Evolutionary conservation across 2,113 vertebrate genomes (phyloP).

Genomic region (Grammomys dolichurus): DNA sequence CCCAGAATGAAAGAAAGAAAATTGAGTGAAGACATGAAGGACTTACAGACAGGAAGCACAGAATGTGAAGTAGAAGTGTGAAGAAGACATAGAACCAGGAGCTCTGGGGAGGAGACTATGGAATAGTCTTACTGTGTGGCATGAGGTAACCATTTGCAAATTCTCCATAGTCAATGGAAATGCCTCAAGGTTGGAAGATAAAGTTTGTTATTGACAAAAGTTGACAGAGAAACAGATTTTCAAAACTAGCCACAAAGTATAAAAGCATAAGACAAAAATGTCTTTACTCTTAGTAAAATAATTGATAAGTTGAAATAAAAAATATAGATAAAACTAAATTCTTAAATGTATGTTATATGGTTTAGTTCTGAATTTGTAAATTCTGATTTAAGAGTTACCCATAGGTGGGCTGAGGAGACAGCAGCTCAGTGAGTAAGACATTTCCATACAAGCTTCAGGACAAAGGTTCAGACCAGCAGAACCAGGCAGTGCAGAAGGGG

Average conservation of each 20-base stretch:
- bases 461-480: background rate
- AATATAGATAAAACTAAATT: slow-evolving; percentile 25
- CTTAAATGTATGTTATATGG: background rate
- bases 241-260: background rate
- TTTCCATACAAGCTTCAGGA: background rate
- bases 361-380: slow-evolving; percentile 56
- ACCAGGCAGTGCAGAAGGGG: too few relatives aligned
- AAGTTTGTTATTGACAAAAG: background rate
- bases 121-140: background rate
- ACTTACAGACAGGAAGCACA: background rate
- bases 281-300: background rate
- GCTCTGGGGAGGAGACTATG: background rate
- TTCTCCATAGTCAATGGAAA: background rate
- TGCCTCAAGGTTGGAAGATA: background rate
- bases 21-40: background rate
- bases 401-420: background rate
- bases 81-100: background rate
- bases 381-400: slow-evolving; percentile 33
- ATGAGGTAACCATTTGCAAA: background rate
- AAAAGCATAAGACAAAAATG: slow-evolving; percentile 18
- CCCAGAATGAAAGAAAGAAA: background rate
- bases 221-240: slow-evolving; percentile 37
- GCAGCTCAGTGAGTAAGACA: background rate
- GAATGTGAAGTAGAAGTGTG: background rate
- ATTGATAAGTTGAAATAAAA: slow-evolving; percentile 16